Base-by-base conservation (phyloP, 2,888 invertebrate genomes). In the Carpatolechia fugitivella region DNA sequence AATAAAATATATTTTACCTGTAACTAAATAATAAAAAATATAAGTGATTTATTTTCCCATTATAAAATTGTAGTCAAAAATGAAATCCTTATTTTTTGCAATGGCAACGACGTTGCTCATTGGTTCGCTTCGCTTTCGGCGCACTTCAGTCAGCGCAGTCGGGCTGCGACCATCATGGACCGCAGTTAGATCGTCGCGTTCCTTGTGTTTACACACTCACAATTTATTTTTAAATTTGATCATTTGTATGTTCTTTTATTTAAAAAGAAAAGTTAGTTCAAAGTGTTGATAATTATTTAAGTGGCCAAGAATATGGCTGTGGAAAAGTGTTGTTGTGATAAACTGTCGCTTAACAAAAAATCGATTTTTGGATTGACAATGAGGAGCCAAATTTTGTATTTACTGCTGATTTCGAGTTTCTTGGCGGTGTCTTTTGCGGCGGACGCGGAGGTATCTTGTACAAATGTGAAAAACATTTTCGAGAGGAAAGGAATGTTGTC, bases 321-420 rank as follows among this genome's bases (percentile, higher is more conserved):
- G 86, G 82, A 80, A 80, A 78, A 81, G 89, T 87, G 85, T 86
- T 85, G 72, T 82, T 79, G 83, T 88, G 86, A 73, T 76, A 82
- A 84, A 86, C 82, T 84, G 85, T 84, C 85, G 78, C 75, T 78
- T 78, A 83, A 82, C 82, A 85, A 85, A 85, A 89, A 89, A 90
- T 90, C 90, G 89, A 90, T 90, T 90, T 83, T 85, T 66, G 84
- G 85, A 80, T 84, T 83, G 75, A 79, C 81, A 82, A 84, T 86
- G 82, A 72, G 73, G 73, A 82, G 77, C 78, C 81, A 81, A 85
- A 84, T 86, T 79, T 75, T 88, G 75, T 85, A 78, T 85, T 80
- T 87, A 78, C 69, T 85, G 70, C 76, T 86, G 72, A 72, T 81
- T 70, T 76, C 78, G 66, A 80, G 80, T 76, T 77, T 81, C 63